A percentile compares a stretch with the other conserved stretches of the same genome.
phyloP scores from a whole-genome alignment of 2,113 vertebrate species.

The Daphoenositta chrysoptera region DNA sequence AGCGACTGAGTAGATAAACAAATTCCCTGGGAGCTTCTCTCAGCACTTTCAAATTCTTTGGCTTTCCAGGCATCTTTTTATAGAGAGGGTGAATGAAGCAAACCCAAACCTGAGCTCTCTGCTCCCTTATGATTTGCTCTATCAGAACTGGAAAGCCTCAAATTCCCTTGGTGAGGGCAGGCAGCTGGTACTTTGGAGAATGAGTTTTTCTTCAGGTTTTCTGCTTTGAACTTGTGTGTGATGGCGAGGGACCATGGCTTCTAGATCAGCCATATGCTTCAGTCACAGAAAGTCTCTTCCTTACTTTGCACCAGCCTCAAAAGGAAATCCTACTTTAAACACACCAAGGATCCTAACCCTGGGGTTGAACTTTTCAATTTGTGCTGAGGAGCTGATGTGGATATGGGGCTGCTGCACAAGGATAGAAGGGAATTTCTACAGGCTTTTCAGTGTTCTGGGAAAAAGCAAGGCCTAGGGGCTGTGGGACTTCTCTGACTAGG shows the following conservation, averaged over 20 bases:
- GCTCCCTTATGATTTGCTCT: background rate
- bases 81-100: background rate
- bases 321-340: background rate
- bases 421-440: background rate
- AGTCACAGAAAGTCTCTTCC: background rate
- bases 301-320: background rate
- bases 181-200: background rate
- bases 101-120: background rate
- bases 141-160: background rate
- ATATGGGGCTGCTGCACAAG: background rate
- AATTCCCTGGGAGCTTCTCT: background rate
- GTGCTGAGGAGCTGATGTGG: background rate
- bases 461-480: background rate
- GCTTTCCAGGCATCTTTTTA: background rate
- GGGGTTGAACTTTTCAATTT: background rate
- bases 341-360: background rate
- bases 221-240: background rate
- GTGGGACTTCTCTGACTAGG: background rate
- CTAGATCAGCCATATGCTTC: background rate
- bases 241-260: fast-evolving
- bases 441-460: background rate
- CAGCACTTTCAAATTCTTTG: background rate
- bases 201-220: background rate
- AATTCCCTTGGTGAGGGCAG: fast-evolving
- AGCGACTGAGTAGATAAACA: background rate